Evolutionary conservation across 2,888 invertebrate genomes (phyloP), one percentile per base, ranked within the genome.

Genomic region (Eupithecia pulchellata): DNA sequence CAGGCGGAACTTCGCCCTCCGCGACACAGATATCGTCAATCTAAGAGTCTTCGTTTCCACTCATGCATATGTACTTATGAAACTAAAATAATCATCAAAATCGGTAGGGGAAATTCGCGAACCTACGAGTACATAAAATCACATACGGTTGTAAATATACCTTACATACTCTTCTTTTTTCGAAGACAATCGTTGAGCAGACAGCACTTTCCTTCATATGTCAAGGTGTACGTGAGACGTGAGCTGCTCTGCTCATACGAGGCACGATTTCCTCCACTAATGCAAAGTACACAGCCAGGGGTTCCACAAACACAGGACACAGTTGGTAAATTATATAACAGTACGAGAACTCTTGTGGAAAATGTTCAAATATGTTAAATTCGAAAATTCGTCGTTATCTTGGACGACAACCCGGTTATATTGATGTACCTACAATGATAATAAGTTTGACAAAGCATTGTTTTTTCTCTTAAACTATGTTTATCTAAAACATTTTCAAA

Each of bases 211-310:
- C 8, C 47, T 34, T 32, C 55, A 69, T 57, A 42, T 63, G 30
- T 66, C 36, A 64, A 69, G 61, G 52, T 66, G 34, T 65, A 74
- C 74, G 76, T 68, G 68, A 69, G 55, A n/a, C 55, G 76, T 69
- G 68, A 69, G 57, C n/a, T 39, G 42, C 36, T 72, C 66, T 57
- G 62, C 47, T 61, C 61, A 74, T 73, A 74, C 77, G 78, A 74
- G 78, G 73, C 75, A 78, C 76, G 76, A 78, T 79, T 76, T 77
- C 77, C 78, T 68, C 61, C 69, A 66, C 72, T 75, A 76, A 77
- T 76, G 72, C 69, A 76, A 77, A 75, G 68, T 71, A 77, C 64
- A 77, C 73, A 77, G 36, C 47, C 64, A 39, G 60, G 67, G 68
- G 64, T 66, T 73, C 58, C 64, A 64, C 75, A 75, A 75, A 74